Base-by-base conservation (phyloP, 1,140 invertebrate species). In the Acromyrmex charruanus region DNA sequence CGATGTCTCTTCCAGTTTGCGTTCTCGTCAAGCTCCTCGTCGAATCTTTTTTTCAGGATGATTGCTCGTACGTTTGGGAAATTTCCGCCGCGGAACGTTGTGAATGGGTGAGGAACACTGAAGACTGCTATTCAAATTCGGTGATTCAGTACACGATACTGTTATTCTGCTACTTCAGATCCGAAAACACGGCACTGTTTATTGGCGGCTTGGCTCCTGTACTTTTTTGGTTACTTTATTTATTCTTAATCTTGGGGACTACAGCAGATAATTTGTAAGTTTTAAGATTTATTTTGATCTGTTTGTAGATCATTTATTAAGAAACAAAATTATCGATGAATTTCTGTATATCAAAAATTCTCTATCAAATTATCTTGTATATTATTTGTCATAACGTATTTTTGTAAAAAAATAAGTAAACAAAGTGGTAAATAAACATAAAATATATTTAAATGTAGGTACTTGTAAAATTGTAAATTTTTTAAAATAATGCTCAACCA, bases 181-280 rank as follows among this genome's bases (percentile, higher is more conserved):
- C 91, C 1, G 93, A 93, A 12, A 88, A 87, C 53, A 44, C 25
- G 4, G n/a, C 35, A 7, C 7, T 91, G n/a, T 95, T 95, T 77
- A 39, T 5, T 12, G 0, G 90, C 7, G 94, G 94, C 12, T 72
- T 95, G 25, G 0, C 51, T 25, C 31, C 92, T 6, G 58, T 94
- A 44, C 85, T 96, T 53, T 6, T 96, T 16, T 97, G 96, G 96
- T 94, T 97, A 61, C 58, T 97, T 12, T 96, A 97, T 71, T 92
- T 97, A 18, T 97, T 97, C 90, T 89, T 97, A 63, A 95, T 96
- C 25, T 94, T 97, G 9, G 96, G 96, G 12, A 96, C 96, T 3
- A 96, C 96, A 28, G 96, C 97, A 0, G 97, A 97, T 93, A 96
- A 96, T 92, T 97, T 97, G 95, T 96, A 91, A 93, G 93, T 86